Percentiles rank a stretch among this genome's conserved stretches.
Evolutionary conservation across 2,888 invertebrate genomes (phyloP).

Genomic region (Antheraea assamensis): DNA sequence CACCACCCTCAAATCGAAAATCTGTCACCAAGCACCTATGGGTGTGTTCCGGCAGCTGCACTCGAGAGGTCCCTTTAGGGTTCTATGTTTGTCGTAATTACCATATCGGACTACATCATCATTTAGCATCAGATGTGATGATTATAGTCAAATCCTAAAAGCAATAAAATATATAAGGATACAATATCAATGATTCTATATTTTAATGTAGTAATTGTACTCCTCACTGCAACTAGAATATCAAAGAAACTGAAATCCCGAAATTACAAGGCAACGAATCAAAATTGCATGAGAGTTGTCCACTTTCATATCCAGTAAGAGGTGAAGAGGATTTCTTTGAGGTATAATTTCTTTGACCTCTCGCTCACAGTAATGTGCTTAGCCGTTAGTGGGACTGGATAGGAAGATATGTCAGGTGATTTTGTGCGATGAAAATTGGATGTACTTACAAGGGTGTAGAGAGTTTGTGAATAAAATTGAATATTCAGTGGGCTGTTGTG

Average conservation of each 20-base stretch:
- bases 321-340: slow-evolving; percentile 60
- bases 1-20: too few species aligned
- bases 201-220: slow-evolving; percentile 5
- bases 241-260: slow-evolving; percentile 35
- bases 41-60: too few species aligned
- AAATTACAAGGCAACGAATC: slow-evolving; percentile 50
- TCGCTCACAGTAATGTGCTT: slow-evolving; percentile 29
- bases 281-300: slow-evolving; percentile 58
- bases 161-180: too few species aligned
- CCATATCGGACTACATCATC: too few species aligned
- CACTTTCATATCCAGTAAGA: slow-evolving; percentile 49
- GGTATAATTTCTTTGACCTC: slow-evolving; percentile 41
- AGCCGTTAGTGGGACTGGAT: slow-evolving; percentile 29
- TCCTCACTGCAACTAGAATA: slow-evolving; percentile 1
- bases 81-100: too few species aligned
- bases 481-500: slow-evolving; percentile 73
- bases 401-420: slow-evolving; percentile 27
- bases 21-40: too few species aligned
- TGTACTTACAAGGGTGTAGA: slow-evolving; percentile 57
- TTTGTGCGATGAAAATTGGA: slow-evolving; percentile 62
- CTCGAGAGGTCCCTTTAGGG: too few species aligned
- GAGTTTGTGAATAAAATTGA: slow-evolving; percentile 78
- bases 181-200: not conserved
- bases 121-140: too few species aligned
- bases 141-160: too few species aligned